Evolutionary conservation across 2,888 invertebrate species (phyloP), one percentile per base, ranked within the genome.

Genomic region (Leptarthrus brevirostris): DNA sequence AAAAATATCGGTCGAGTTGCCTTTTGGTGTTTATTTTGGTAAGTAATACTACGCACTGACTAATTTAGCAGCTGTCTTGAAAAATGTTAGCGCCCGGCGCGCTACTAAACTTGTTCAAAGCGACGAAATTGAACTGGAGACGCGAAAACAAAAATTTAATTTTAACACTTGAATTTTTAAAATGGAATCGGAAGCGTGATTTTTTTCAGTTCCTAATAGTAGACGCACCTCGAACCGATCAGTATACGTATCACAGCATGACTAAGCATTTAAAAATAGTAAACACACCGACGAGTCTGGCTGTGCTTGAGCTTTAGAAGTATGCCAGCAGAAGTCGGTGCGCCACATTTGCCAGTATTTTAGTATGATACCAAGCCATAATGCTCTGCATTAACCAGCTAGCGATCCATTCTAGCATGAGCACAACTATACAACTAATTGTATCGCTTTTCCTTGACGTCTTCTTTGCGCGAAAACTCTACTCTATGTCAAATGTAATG

Each of bases 251-350:
- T 75, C 76, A 73, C 76, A 72, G 74, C 77, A 81, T 84, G 84
- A 84, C 84, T 84, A 83, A 84, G 84, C 84, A 83, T 82, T 83
- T 84, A 84, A 82, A 84, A 84, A 84, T 84, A 84, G 84, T 84
- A 83, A 84, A 83, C 82, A 83, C 80, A 80, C 69, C 78, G 79
- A 76, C 74, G 64, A 72, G 75, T 24, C 78, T 77, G 76, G 69
- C 74, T 53, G 44, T 40, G 26, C 14, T 30, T 49, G 52, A 24
- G 52, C 52, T 66, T 66, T 66, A 20, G 24, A 22, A 24, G 16
- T 10, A 22, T 20, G 47, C 47, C 47, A 64, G 26, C n/a, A 30
- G 30, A 16, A 58, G 58, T 54, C 26, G 20, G 44, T 16, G 24
- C 24, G 30, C 30, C 40, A 34, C 36, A 36, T 36, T 36, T 36